Percentiles rank a stretch among this genome's conserved stretches.
These are phyloP conservation scores for Paracanthobrama guichenoti DNA, from an alignment of 2,113 vertebrate species.

Conservation along the genomic window DNA sequence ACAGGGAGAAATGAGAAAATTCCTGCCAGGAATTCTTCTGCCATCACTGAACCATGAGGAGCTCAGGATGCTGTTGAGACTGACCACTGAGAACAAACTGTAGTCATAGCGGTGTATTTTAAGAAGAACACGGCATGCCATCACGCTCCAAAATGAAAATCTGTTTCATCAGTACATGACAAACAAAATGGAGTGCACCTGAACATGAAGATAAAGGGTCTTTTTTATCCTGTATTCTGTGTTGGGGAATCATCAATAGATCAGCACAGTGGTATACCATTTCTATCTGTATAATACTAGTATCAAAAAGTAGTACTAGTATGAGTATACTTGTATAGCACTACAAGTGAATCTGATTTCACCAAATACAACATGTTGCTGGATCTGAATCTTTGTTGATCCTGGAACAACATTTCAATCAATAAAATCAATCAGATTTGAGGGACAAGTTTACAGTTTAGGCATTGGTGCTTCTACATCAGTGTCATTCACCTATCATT, in stretches of 20 bases:
- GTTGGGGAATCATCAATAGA: background rate
- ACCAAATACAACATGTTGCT: too few species aligned
- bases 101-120: conserved; percentile 24
- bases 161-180: background rate
- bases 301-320: background rate
- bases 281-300: background rate
- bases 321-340: too few species aligned
- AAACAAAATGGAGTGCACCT: conserved; percentile 8
- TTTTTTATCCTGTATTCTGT: background rate
- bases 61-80: conserved; percentile 22
- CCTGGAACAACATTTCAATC: too few species aligned
- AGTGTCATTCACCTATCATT: too few species aligned
- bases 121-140: conserved; percentile 17
- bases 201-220: background rate
- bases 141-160: conserved; percentile 8
- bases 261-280: background rate
- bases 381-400: too few species aligned
- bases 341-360: too few species aligned
- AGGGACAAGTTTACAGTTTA: too few species aligned
- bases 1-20: background rate
- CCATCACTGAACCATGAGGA: conserved; percentile 28
- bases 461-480: too few species aligned
- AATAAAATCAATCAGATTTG: too few species aligned
- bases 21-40: conserved; percentile 37
- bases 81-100: conserved; percentile 36